Evolutionary conservation across 1,140 invertebrate species (phyloP).

Genomic region (Zaprionus ghesquierei): DNA sequence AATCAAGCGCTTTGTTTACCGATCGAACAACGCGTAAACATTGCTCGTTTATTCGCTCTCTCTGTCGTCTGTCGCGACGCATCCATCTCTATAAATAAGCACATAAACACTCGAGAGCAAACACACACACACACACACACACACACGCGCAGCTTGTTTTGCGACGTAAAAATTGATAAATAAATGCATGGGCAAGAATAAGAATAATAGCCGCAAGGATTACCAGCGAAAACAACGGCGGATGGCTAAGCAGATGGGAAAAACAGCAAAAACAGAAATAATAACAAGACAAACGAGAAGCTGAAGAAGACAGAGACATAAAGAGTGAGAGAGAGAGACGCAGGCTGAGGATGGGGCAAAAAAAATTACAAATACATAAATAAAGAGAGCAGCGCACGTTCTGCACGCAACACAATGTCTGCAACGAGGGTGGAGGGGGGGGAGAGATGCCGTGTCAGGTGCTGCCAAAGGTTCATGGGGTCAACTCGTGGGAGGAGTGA

Average conservation of each 20-base stretch:
- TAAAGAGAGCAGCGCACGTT: constrained; percentile 28
- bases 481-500: neutral
- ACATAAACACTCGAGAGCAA: neutral
- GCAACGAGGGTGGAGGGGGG: neutral
- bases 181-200: constrained; percentile 43
- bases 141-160: constrained; percentile 4
- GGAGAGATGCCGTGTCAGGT: neutral
- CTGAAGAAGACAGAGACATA: too few relatives aligned
- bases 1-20: neutral
- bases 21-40: constrained; percentile 10
- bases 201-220: constrained; percentile 47
- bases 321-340: neutral
- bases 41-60: constrained; percentile 1
- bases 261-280: constrained; percentile 1
- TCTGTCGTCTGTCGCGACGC: neutral
- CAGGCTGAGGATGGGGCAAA: neutral
- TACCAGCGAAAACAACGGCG: constrained; percentile 18
- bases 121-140: neutral
- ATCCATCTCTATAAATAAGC: constrained; percentile 35
- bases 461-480: neutral
- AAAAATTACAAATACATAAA: constrained; percentile 39
- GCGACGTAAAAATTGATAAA: constrained; percentile 42
- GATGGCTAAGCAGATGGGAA: neutral
- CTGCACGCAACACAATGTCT: constrained; percentile 33
- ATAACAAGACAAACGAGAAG: neutral